Conservation (phyloP, 2,888 invertebrate genomes). For the Gerris lacustris region DNA sequence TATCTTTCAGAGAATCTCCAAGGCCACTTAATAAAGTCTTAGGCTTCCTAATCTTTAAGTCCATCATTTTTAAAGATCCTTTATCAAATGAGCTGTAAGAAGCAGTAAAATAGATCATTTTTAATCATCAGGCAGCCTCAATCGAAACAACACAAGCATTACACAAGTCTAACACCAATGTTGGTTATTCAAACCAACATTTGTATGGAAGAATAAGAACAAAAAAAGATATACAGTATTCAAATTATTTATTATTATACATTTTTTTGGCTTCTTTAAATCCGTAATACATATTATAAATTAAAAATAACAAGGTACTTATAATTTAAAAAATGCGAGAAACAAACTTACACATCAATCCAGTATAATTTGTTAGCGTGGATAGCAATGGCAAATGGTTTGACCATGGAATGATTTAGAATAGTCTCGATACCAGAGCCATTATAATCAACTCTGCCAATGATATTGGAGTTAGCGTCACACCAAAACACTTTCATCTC, state of each 20-base stretch:
- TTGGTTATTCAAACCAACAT: no score
- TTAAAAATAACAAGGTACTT: no score
- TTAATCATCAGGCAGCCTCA: no score
- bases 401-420: slow-evolving; percentile 43
- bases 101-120: no score
- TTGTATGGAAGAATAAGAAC: no score
- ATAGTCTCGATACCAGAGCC: slow-evolving; percentile 46
- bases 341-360: slow-evolving; percentile 57
- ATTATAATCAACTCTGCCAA: slow-evolving; percentile 59
- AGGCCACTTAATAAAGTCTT: slow-evolving; percentile 38
- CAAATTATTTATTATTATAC: no score
- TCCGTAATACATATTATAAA: no score
- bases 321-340: no score
- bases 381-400: slow-evolving; percentile 54
- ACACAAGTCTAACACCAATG: no score
- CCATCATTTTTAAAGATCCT: slow-evolving; percentile 4
- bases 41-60: neutral
- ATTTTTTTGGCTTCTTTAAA: no score
- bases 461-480: slow-evolving; percentile 54
- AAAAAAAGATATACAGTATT: no score
- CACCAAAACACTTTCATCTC: slow-evolving; percentile 63
- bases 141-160: no score
- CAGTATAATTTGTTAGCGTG: slow-evolving; percentile 55
- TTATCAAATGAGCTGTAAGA: neutral
- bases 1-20: slow-evolving; percentile 56